Conservation (phyloP, 2,797 vertebrate genomes). For the Lepus oiostolus region DNA sequence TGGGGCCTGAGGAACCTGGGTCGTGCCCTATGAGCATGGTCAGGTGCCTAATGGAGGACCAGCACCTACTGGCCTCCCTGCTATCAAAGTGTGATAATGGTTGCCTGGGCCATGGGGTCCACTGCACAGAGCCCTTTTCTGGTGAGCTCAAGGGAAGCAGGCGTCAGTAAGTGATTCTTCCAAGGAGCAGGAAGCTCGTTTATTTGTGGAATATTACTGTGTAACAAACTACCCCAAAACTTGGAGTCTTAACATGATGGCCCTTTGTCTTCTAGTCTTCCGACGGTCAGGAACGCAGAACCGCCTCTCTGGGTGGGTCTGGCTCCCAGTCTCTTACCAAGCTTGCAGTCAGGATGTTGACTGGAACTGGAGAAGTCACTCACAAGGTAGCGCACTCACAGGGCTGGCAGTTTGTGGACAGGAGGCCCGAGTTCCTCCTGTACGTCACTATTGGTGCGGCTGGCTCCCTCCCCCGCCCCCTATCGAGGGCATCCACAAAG, state of each 20-base stretch:
- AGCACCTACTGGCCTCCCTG: not conserved
- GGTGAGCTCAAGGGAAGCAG: not conserved
- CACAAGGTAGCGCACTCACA: not conserved
- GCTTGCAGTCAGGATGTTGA: not conserved
- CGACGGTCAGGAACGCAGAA: not conserved
- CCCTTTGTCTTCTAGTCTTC: not conserved
- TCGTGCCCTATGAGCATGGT: not conserved
- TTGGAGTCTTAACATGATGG: not conserved
- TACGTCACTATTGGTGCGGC: not conserved
- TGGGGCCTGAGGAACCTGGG: not conserved
- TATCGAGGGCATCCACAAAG: not conserved
- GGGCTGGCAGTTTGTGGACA: not conserved
- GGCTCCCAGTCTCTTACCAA: not conserved
- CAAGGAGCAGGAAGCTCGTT: not conserved
- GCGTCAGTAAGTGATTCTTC: constrained; percentile 4
- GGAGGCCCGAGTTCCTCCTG: not conserved
- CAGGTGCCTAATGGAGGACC: not conserved
- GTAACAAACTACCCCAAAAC: not conserved
- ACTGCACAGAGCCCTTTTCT: not conserved
- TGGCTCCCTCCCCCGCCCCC: not conserved
- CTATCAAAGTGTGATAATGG: not conserved
- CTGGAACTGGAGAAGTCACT: not conserved
- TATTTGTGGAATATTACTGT: not conserved
- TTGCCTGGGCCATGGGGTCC: not conserved
- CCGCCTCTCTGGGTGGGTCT: not conserved